Percentiles rank a stretch among this genome's conserved stretches.
Evolutionary conservation across 2,888 invertebrate genomes (phyloP).

Genomic region (Nineta flava): DNA sequence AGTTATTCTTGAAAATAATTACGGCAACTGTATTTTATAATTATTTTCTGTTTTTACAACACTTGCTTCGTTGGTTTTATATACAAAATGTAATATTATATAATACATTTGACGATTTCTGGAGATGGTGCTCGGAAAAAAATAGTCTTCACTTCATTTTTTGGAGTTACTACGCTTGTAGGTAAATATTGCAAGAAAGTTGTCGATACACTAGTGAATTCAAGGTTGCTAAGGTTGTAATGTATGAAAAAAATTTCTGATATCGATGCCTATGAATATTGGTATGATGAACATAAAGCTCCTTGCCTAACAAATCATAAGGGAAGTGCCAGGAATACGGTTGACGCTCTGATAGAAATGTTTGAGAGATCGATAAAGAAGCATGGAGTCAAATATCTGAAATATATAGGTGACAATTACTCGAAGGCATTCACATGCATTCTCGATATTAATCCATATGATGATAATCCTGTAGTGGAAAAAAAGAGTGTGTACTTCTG

Average conservation of each 20-base stretch:
- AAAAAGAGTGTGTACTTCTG: constrained; percentile 1
- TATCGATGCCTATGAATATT: constrained; percentile 9
- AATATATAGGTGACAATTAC: constrained; percentile 12
- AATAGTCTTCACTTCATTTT: constrained; percentile 14
- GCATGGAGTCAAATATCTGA: constrained; percentile 9
- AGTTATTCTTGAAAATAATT: constrained; percentile 10
- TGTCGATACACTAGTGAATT: constrained; percentile 11
- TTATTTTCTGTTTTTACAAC: constrained; percentile 11
- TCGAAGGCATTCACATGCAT: constrained; percentile 13
- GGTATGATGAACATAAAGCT: constrained; percentile 8
- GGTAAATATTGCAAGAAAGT: constrained; percentile 12
- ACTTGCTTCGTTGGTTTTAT: constrained; percentile 6
- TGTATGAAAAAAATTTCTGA: constrained; percentile 8
- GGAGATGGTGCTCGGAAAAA: constrained; percentile 16
- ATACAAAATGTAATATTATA: neutral
- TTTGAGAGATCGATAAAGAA: constrained; percentile 11
- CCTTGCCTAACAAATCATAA: constrained; percentile 12
- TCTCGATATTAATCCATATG: constrained; percentile 9
- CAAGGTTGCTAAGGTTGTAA: constrained; percentile 10
- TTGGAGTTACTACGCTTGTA: constrained; percentile 12
- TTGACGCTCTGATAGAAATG: constrained; percentile 13
- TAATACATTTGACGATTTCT: constrained; percentile 14
- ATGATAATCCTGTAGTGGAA: neutral
- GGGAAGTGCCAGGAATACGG: constrained; percentile 14
- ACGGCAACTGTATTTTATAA: constrained; percentile 13